Conservation (phyloP, 1,140 invertebrate species). For the Mactra quadrangularis region DNA sequence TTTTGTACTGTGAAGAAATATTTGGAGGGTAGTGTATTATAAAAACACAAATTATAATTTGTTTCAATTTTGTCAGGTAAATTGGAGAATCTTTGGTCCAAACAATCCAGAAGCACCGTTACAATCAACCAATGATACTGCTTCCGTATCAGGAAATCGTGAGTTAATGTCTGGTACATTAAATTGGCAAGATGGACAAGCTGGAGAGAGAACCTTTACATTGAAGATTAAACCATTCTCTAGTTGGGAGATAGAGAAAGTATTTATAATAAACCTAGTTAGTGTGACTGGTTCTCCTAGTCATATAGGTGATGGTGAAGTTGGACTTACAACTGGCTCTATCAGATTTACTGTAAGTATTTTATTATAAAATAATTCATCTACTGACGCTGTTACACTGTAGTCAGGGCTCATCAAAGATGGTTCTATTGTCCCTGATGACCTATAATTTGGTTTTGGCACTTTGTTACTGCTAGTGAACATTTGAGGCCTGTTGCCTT, state of each 20-base stretch:
- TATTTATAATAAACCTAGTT: conserved; percentile 76
- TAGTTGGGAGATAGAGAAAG: conserved; percentile 80
- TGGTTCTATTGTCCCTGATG: too few relatives aligned
- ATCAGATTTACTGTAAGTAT: conserved; percentile 76
- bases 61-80: too few relatives aligned
- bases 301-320: conserved; percentile 74
- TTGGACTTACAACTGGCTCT: conserved; percentile 69
- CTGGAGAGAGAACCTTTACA: conserved; percentile 72
- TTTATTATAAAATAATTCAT: too few relatives aligned
- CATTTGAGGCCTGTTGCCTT: too few relatives aligned
- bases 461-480: too few relatives aligned
- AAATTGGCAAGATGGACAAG: conserved; percentile 73
- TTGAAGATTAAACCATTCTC: conserved; percentile 77
- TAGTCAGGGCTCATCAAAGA: too few relatives aligned
- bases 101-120: conserved; percentile 74
- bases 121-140: conserved; percentile 76
- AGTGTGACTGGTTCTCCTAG: conserved; percentile 68
- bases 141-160: conserved; percentile 55
- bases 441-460: too few relatives aligned
- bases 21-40: too few relatives aligned
- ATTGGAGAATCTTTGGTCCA: conserved; percentile 81
- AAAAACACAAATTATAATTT: too few relatives aligned
- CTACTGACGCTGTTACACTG: too few relatives aligned
- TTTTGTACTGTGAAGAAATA: too few relatives aligned
- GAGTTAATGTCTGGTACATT: conserved; percentile 74